A percentile compares a stretch with the other conserved stretches of the same genome.
Conservation (phyloP, 1,140 invertebrate species). For the Gryllus bimaculatus region DNA sequence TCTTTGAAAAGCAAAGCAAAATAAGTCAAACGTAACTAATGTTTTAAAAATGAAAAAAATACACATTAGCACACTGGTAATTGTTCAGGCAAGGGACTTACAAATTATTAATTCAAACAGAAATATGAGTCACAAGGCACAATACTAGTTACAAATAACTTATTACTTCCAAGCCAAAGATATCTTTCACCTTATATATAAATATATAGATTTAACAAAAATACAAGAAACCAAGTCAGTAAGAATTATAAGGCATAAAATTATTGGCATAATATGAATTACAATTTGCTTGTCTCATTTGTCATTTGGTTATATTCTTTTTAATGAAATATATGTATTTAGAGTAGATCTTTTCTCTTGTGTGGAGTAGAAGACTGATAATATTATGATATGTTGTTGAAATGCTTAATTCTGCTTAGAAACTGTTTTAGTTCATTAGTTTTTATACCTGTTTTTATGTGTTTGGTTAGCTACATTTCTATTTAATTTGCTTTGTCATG, state of each 20-base stretch:
- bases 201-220: not conserved
- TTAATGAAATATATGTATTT: not conserved
- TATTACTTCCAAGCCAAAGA: not conserved
- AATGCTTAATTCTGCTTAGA: not conserved
- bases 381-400: not conserved
- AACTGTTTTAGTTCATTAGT: not conserved
- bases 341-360: not conserved
- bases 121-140: not conserved
- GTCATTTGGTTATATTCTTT: not conserved
- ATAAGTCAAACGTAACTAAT: not conserved
- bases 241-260: not conserved
- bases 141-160: not conserved
- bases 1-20: too few relatives aligned
- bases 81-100: not conserved
- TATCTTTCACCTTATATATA: slow-evolving; percentile 2
- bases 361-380: slow-evolving; percentile 4
- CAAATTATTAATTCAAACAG: not conserved
- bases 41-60: not conserved
- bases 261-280: not conserved
- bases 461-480: not conserved
- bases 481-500: not conserved
- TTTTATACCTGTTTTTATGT: not conserved
- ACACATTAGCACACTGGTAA: not conserved
- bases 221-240: not conserved
- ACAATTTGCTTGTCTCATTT: not conserved